Conservation (phyloP, 1,140 invertebrate species). For the Conus ventricosus region DNA sequence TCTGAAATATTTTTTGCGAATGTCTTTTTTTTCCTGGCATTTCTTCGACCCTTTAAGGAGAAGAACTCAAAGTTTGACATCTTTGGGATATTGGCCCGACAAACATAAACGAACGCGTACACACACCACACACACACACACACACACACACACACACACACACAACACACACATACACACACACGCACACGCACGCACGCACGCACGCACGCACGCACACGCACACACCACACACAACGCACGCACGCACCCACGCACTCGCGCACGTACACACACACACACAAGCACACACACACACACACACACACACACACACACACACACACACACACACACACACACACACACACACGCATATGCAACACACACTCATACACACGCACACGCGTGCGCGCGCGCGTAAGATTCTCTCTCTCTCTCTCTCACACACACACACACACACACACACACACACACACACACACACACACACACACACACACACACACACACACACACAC, state of each 20-base stretch:
- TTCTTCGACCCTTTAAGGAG: neutral
- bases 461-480: slow-evolving; percentile 1
- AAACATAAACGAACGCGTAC: too few species aligned
- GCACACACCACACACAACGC: too few species aligned
- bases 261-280: neutral
- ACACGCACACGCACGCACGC: too few species aligned
- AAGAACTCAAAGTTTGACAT: neutral
- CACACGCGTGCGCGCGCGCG: neutral
- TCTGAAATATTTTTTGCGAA: too few species aligned
- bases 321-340: neutral
- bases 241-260: neutral
- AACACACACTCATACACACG: too few species aligned
- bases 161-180: too few species aligned
- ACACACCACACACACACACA: too few species aligned
- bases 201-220: too few species aligned
- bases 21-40: too few species aligned
- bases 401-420: neutral
- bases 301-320: neutral
- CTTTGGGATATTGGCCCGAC: neutral
- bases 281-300: neutral
- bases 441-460: slow-evolving; percentile 18
- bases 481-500: too few species aligned
- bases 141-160: too few species aligned
- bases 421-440: slow-evolving; percentile 11
- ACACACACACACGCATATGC: neutral